Conservation (phyloP, 2,797 vertebrate species). For the Coranthus polyacanthus region DNA sequence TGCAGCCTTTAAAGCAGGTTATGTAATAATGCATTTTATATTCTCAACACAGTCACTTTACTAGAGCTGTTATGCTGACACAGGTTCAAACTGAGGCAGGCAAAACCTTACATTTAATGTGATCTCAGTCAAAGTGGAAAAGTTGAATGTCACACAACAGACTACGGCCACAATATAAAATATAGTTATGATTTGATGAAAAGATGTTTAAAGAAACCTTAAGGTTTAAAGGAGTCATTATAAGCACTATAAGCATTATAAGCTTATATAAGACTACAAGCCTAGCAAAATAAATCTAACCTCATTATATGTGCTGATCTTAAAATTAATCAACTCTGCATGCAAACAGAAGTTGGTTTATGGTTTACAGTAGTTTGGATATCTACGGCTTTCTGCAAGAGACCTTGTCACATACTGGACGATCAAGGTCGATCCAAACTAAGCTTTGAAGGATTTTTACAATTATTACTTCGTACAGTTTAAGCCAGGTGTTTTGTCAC, state of each 20-base stretch:
- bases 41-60: background rate
- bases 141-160: background rate
- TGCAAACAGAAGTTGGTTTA: too few species aligned
- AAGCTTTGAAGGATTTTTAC: conserved; percentile 31
- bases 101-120: background rate
- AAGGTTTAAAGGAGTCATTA: too few species aligned
- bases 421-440: conserved; percentile 15
- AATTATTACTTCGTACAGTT: conserved; percentile 11
- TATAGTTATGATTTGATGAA: background rate
- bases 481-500: conserved; percentile 29
- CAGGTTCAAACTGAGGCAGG: background rate
- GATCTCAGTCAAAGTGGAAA: background rate
- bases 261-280: too few species aligned
- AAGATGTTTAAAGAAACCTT: too few species aligned
- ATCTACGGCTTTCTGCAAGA: too few species aligned
- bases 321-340: too few species aligned
- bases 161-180: background rate
- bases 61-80: background rate
- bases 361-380: too few species aligned
- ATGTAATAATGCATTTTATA: background rate
- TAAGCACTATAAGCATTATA: too few species aligned
- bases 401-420: conserved; percentile 13
- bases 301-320: too few species aligned
- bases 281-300: too few species aligned
- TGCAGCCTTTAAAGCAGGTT: background rate